Percentiles rank a stretch among this genome's conserved stretches.
phyloP scores from a whole-genome alignment of 2,113 vertebrate species.

The Limanda limanda region DNA sequence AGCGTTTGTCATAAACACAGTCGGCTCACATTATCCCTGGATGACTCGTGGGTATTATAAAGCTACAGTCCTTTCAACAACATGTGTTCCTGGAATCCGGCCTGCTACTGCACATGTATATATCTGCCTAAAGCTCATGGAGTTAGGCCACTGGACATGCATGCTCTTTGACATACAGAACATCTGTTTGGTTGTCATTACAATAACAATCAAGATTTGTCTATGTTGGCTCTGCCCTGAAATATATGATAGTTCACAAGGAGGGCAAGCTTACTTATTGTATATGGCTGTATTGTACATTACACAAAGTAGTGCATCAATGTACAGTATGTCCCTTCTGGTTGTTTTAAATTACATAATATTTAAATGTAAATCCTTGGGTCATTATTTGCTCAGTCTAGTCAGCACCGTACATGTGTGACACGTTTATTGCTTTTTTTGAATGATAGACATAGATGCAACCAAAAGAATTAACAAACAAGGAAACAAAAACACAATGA shows the following conservation, averaged over 20 bases:
- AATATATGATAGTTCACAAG: neutral
- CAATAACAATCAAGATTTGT: conserved; percentile 16
- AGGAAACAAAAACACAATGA: neutral
- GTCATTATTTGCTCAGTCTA: too few relatives aligned
- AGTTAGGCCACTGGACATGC: conserved; percentile 33
- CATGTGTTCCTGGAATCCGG: conserved; percentile 64
- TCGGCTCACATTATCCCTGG: conserved; percentile 30
- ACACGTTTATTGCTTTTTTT: too few relatives aligned
- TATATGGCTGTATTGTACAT: too few relatives aligned
- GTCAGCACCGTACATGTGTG: too few relatives aligned
- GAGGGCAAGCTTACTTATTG: neutral
- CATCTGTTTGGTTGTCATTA: conserved; percentile 18
- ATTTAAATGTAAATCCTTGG: too few relatives aligned
- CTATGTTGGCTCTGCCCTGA: neutral
- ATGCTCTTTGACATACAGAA: conserved; percentile 20
- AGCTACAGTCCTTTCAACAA: conserved; percentile 48
- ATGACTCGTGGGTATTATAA: conserved; percentile 49
- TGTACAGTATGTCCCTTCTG: neutral
- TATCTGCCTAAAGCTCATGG: conserved; percentile 14
- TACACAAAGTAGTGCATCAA: neutral
- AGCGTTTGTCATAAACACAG: conserved; percentile 36
- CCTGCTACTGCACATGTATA: conserved; percentile 21
- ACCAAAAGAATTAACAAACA: neutral
- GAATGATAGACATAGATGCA: neutral
- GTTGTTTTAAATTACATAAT: neutral